Conservation (phyloP, 1,140 invertebrate species). For the Babylonia areolata region DNA sequence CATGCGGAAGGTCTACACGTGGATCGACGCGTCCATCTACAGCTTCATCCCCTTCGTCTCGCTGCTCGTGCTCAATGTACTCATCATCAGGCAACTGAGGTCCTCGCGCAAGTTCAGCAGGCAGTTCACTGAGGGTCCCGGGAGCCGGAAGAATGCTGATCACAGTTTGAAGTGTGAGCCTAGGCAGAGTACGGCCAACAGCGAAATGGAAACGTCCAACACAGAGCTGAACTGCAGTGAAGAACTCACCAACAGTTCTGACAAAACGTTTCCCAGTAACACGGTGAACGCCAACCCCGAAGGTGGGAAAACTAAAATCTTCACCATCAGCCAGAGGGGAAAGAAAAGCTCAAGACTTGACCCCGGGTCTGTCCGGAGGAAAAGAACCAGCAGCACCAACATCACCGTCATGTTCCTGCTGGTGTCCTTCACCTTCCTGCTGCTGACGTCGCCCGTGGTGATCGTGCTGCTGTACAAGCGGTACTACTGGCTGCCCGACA, state of each 20-base stretch:
- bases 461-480: constrained; percentile 36
- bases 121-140: not conserved
- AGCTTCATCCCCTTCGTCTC: constrained; percentile 39
- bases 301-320: not conserved
- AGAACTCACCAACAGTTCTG: no score
- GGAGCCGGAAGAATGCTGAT: no score
- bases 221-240: not conserved
- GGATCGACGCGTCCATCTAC: constrained; percentile 47
- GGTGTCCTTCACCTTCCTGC: constrained; percentile 45
- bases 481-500: constrained; percentile 32
- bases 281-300: not conserved
- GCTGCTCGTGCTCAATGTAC: constrained; percentile 36
- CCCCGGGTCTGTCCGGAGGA: not conserved
- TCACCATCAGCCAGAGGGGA: not conserved
- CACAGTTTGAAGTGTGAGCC: no score
- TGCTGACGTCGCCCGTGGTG: constrained; percentile 40
- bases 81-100: constrained; percentile 35
- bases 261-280: not conserved
- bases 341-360: not conserved
- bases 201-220: not conserved
- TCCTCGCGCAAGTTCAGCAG: not conserved
- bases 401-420: constrained; percentile 42
- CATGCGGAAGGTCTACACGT: constrained; percentile 38
- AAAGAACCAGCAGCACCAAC: not conserved
- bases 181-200: not conserved